phyloP scores from a whole-genome alignment of 2,113 vertebrate species.

The Orientallactaga bullata region DNA sequence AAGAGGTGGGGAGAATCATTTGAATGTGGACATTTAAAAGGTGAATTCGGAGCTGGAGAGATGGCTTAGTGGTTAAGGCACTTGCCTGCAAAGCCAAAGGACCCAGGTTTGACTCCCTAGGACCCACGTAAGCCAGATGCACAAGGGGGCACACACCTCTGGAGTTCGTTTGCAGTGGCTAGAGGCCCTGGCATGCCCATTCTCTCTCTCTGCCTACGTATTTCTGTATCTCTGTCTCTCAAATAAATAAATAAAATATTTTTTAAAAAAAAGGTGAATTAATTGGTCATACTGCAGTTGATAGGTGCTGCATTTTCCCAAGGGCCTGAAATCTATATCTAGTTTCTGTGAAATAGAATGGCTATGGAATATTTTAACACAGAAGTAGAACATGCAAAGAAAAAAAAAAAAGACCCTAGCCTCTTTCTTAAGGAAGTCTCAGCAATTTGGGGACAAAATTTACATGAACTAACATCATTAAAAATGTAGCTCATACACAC shows the following conservation, averaged over 20 bases:
- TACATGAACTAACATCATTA: not conserved
- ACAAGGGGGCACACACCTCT: no score
- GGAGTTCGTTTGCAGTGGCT: no score
- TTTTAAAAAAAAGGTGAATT: conserved; percentile 24
- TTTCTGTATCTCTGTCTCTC: no score
- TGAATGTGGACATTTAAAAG: conserved; percentile 22
- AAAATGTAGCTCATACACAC: not conserved
- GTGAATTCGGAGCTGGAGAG: no score
- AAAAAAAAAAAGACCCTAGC: not conserved
- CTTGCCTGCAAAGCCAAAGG: no score
- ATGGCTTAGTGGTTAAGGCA: no score
- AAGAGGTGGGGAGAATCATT: not conserved
- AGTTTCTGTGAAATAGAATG: conserved; percentile 1
- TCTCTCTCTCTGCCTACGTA: no score
- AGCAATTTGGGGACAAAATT: conserved; percentile 14
- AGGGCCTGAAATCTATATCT: conserved; percentile 15
- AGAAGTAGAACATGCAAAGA: conserved; percentile 9
- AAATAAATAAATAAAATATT: no score
- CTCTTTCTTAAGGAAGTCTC: conserved; percentile 33
- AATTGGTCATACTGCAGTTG: not conserved
- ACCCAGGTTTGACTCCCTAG: no score
- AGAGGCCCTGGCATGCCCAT: no score
- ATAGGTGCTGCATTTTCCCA: not conserved
- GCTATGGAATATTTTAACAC: conserved; percentile 45
- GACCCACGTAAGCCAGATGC: no score